phyloP scores from a whole-genome alignment of 2,113 vertebrate genomes.

The Hemicordylus capensis region DNA sequence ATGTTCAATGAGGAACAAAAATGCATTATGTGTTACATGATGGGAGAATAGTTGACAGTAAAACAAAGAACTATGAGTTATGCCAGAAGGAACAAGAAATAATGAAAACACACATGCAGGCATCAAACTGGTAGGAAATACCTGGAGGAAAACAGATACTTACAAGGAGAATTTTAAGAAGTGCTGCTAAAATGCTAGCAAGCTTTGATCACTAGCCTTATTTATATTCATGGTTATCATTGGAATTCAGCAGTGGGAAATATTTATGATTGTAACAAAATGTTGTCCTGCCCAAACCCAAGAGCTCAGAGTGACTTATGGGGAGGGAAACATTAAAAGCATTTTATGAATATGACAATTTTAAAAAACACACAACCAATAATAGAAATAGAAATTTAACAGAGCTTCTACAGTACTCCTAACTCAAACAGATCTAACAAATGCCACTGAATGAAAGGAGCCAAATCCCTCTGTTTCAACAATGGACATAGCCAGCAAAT shows the following conservation, averaged over 20 bases:
- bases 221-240: not conserved
- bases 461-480: too few relatives aligned
- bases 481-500: too few relatives aligned
- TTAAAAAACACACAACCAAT: not conserved
- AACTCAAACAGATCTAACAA: not conserved
- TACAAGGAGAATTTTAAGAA: conserved; percentile 19
- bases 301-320: not conserved
- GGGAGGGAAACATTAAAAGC: not conserved
- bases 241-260: not conserved
- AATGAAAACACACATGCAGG: conserved; percentile 21
- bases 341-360: not conserved
- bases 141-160: conserved; percentile 6
- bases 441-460: not conserved
- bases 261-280: not conserved
- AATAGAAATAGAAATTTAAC: not conserved
- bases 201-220: not conserved
- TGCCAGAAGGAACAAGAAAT: conserved; percentile 39
- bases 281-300: not conserved
- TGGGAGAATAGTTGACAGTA: conserved; percentile 38
- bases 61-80: conserved; percentile 41
- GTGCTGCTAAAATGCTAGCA: not conserved
- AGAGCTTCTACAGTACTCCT: not conserved
- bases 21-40: conserved; percentile 20
- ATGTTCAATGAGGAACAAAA: conserved; percentile 37
- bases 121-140: not conserved